Base-by-base conservation (phyloP, 2,797 vertebrate species). In the Ispidina picta region DNA sequence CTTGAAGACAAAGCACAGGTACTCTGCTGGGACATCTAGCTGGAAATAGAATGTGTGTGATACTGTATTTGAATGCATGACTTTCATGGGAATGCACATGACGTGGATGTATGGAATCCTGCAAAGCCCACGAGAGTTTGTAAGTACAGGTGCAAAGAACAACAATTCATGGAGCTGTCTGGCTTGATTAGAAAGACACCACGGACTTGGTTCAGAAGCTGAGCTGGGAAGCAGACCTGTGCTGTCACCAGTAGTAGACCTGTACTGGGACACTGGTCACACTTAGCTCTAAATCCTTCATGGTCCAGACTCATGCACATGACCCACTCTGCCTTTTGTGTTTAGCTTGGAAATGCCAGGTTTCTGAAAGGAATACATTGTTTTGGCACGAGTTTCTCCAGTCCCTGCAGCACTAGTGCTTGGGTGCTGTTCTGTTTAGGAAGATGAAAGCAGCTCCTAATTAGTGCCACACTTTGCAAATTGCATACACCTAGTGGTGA, bases 391-490 rank as follows among this genome's bases (percentile, higher is more conserved):
- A 75, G 37, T 79, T 90, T 73, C 15, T 86, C 8, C 13, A 37
- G 44, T 68, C 7, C 17, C 33, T 70, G 23, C 49, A 83, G 39
- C 51, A n/a, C 48, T 43, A 64, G 46, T 54, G 51, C 44, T 52
- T 43, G n/a, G 73, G 69, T 86, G 65, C 28, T 90, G 74, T 92
- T 51, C 48, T 90, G 68, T 86, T 93, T 86, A 83, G 68, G 77
- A 82, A 88, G 91, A 94, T 88, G 71, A 91, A 92, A 94, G 62
- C 46, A 77, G 58, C 62, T 82, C 37, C 88, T 91, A 77, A 93
- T 95, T 80, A 95, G 86, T 65, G 62, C 71, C 86, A 74, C 62
- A 49, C 51, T 86, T 37, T 41, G n/a, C 73, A 84, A 88, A 88
- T 92, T 68, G 77, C 62, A 48, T 39, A 33, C 82, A 88, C 60